Conservation (phyloP, 2,797 vertebrate genomes). For the Aulostomus chinensis region DNA sequence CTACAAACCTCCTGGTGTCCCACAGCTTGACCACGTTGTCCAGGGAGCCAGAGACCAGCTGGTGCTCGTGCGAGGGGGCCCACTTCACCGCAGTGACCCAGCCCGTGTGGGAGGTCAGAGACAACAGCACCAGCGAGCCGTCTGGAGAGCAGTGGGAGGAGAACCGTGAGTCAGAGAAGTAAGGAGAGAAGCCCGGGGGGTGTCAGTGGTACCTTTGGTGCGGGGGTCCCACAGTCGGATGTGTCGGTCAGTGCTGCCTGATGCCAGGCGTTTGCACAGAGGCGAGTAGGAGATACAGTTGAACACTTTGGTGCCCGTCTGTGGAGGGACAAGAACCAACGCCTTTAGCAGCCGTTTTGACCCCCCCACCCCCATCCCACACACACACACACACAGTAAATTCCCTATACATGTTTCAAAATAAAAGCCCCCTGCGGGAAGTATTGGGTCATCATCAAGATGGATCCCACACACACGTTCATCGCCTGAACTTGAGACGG, state of each 20-base stretch:
- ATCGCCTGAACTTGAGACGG: too few species aligned
- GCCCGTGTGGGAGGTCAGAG: conserved; percentile 94
- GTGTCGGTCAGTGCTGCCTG: conserved; percentile 94
- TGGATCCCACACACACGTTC: too few species aligned
- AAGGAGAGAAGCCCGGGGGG: neutral
- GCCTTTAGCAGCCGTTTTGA: too few species aligned
- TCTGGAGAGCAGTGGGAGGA: conserved; percentile 74
- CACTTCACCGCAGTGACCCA: conserved; percentile 96
- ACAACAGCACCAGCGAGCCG: conserved; percentile 91
- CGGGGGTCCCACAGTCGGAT: conserved; percentile 96
- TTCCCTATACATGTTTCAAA: too few species aligned
- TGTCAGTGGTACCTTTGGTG: conserved; percentile 84
- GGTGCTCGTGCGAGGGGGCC: conserved; percentile 92
- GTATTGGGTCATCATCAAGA: too few species aligned
- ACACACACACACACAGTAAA: too few species aligned
- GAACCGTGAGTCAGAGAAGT: neutral
- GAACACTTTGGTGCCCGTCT: conserved; percentile 97
- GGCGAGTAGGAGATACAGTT: conserved; percentile 94
- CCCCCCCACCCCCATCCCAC: too few species aligned
- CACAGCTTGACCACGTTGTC: conserved; percentile 97
- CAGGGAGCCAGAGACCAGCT: conserved; percentile 94
- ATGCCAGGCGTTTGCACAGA: conserved; percentile 89
- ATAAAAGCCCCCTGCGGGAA: too few species aligned
- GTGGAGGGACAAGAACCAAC: conserved; percentile 22
- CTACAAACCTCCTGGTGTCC: conserved; percentile 92